phyloP scores from a whole-genome alignment of 2,888 invertebrate genomes.

The Choreutis nemorana region DNA sequence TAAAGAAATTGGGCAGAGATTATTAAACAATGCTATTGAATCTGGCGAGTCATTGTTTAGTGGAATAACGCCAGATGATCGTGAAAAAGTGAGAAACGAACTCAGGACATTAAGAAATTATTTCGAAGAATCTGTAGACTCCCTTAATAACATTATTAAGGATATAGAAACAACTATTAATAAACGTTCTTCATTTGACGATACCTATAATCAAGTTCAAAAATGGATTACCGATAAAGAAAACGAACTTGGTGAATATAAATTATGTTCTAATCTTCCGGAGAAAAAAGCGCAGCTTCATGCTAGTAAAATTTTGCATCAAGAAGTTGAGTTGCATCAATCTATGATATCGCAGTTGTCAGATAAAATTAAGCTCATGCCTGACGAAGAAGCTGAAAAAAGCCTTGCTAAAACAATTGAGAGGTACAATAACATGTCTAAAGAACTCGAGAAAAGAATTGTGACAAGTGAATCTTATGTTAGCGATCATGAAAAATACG shows the following conservation, averaged over 20 bases:
- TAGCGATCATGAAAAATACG: constrained; percentile 81
- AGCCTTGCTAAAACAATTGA: constrained; percentile 77
- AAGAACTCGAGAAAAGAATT: constrained; percentile 73
- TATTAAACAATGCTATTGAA: constrained; percentile 83
- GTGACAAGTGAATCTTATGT: constrained; percentile 75
- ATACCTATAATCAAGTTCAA: constrained; percentile 87
- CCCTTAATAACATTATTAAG: constrained; percentile 84
- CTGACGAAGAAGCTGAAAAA: constrained; percentile 80
- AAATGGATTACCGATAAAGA: constrained; percentile 86
- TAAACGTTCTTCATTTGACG: constrained; percentile 92
- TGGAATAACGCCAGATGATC: constrained; percentile 85
- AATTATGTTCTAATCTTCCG: constrained; percentile 79
- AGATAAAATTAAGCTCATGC: constrained; percentile 80
- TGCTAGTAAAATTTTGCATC: constrained; percentile 78
- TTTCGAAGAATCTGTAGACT: constrained; percentile 85
- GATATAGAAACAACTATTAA: constrained; percentile 88
- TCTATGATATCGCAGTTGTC: constrained; percentile 84
- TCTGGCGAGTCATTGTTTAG: constrained; percentile 89
- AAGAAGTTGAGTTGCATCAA: constrained; percentile 87
- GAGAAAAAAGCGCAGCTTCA: constrained; percentile 91
- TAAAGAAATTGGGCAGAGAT: constrained; percentile 80
- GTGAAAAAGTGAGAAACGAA: constrained; percentile 85
- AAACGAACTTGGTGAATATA: constrained; percentile 74
- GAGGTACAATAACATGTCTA: constrained; percentile 73
- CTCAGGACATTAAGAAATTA: constrained; percentile 80